Evolutionary conservation across 2,113 vertebrate species (phyloP), one percentile per base, ranked within the genome.

Genomic region (Entomyzon cyanotis): DNA sequence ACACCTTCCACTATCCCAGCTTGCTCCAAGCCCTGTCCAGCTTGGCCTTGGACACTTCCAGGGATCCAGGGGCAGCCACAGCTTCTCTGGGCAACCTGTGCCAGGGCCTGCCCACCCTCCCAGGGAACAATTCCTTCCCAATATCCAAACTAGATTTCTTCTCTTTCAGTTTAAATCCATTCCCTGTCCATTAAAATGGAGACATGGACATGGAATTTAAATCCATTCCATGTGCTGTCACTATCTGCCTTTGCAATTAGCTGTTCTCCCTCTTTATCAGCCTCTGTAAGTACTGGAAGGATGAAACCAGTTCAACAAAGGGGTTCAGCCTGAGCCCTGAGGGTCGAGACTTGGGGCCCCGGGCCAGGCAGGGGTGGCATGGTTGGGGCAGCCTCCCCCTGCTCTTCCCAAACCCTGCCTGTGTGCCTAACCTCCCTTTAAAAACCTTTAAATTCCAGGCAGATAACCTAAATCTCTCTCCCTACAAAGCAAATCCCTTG

Each of bases 21-120:
- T 0, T 68, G 52, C 28, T 60, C 39, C 87, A 9, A 21, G 21
- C 16, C 13, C 47, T 0, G 0, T 49, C 65, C 42, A 64, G 0
- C 24, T 62, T 68, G 46, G 30, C 30, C n/a, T 55, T 47, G 55
- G 70, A 0, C 62, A 55, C 25, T 62, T 0, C 21, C 78, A 89
- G 53, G 62, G 39, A 41, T 82, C 50, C 60, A 85, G 87, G 46
- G 62, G 46, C 62, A 68, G 62, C 53, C 69, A 12, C 78, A 75
- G 46, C 39, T 89, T 0, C 60, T 75, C 77, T 82, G 60, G 33
- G 19, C 60, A 74, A 3, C 50, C 60, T 67, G n/a, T 68, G 69
- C 78, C 46, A 68, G 53, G 53, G 39, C 46, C 46, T 60, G 0
- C 0, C 3, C 56, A 41, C 47, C n/a, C n/a, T 62, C 47, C 16